These are phyloP conservation scores for Polietes domitor DNA, from an alignment of 2,888 invertebrate genomes.

Conservation along the genomic window DNA sequence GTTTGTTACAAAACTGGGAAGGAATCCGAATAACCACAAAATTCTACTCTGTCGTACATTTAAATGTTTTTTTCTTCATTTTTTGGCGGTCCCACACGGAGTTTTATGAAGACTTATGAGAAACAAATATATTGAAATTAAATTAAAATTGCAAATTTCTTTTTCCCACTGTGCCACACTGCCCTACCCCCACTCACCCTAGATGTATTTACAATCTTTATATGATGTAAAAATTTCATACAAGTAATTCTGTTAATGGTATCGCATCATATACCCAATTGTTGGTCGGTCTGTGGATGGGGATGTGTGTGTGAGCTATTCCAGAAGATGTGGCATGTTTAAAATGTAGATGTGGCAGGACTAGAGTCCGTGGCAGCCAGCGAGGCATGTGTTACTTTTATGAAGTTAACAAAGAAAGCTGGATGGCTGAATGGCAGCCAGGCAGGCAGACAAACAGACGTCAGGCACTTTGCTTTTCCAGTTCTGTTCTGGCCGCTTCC, in stretches of 20 bases:
- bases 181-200: too few relatives aligned
- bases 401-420: slow-evolving; percentile 45
- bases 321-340: too few relatives aligned
- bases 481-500: neutral
- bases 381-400: slow-evolving; percentile 56
- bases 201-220: neutral
- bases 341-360: too few relatives aligned
- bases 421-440: neutral
- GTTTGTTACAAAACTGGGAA: too few relatives aligned
- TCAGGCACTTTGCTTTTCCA: neutral
- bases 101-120: too few relatives aligned
- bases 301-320: neutral
- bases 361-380: neutral
- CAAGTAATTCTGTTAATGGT: slow-evolving; percentile 35
- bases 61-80: too few relatives aligned
- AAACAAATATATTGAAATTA: too few relatives aligned
- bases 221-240: slow-evolving; percentile 6
- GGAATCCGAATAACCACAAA: too few relatives aligned
- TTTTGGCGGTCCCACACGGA: neutral
- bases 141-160: too few relatives aligned
- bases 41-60: too few relatives aligned
- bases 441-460: neutral
- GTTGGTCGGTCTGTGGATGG: neutral
- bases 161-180: neutral
- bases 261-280: slow-evolving; percentile 17